phyloP scores from a whole-genome alignment of 2,113 vertebrate species.

The Pycnonotus jocosus region DNA sequence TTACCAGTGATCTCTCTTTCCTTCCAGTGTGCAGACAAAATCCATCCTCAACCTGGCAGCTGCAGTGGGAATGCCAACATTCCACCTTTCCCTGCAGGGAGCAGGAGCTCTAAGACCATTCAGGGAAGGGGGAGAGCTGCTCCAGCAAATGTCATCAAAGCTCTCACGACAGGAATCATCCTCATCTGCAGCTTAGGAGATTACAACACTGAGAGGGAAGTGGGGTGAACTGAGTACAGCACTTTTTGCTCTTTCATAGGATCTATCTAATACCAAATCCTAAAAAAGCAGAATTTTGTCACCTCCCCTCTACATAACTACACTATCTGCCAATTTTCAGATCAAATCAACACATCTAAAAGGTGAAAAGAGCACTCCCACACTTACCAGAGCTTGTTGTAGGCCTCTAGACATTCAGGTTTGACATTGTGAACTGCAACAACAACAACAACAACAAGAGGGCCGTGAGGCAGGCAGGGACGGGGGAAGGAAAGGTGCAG shows the following conservation, averaged over 20 bases:
- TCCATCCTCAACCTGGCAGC: neutral
- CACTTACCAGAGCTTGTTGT: constrained; percentile 96
- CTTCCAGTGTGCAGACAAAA: neutral
- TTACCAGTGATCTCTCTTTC: neutral
- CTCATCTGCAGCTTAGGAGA: neutral
- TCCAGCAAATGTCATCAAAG: neutral
- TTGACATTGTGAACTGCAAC: constrained; percentile 98
- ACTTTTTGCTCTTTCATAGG: neutral
- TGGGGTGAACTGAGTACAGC: neutral
- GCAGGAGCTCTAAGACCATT: neutral
- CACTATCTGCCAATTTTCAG: neutral
- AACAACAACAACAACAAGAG: constrained; percentile 73
- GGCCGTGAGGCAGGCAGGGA: neutral
- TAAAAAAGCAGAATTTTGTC: neutral
- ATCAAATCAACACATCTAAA: neutral
- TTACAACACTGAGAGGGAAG: neutral
- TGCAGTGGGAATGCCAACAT: neutral
- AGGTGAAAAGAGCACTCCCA: neutral
- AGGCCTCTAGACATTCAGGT: constrained; percentile 92
- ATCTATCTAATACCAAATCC: neutral
- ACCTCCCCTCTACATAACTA: neutral
- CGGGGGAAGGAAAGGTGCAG: neutral
- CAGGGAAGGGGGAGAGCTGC: neutral
- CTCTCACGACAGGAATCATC: neutral
- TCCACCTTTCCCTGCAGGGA: neutral